Percentiles rank a stretch among this genome's conserved stretches.
Conservation (phyloP, 2,797 vertebrate species). For the Pempheris klunzingeri region DNA sequence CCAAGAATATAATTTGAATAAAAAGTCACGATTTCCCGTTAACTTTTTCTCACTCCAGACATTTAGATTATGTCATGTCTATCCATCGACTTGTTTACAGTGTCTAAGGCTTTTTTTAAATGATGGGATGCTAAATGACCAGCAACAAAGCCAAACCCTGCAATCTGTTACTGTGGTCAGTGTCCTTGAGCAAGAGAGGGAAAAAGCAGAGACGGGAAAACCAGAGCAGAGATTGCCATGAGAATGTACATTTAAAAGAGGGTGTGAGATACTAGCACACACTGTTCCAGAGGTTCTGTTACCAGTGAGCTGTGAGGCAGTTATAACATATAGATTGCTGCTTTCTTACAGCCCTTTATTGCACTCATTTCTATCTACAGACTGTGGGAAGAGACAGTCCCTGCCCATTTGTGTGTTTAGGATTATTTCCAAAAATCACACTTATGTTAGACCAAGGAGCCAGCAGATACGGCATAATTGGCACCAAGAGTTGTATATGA, state of each 20-base stretch:
- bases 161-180: constrained; percentile 81
- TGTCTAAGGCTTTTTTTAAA: constrained; percentile 71
- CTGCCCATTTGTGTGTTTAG: constrained; percentile 52
- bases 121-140: constrained; percentile 74
- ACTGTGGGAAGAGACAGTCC: constrained; percentile 54
- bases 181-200: constrained; percentile 51
- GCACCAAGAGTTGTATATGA: constrained; percentile 51
- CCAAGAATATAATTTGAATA: constrained; percentile 28
- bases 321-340: constrained; percentile 43
- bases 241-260: constrained; percentile 59
- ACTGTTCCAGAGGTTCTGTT: constrained; percentile 21
- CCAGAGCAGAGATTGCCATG: constrained; percentile 41
- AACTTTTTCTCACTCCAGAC: constrained; percentile 32
- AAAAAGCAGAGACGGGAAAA: constrained; percentile 45
- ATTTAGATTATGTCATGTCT: constrained; percentile 73
- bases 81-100: constrained; percentile 69
- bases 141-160: constrained; percentile 74
- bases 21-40: constrained; percentile 47
- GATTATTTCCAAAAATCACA: constrained; percentile 67
- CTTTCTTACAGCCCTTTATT: constrained; percentile 32
- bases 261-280: constrained; percentile 29
- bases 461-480: constrained; percentile 60
- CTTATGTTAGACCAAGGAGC: constrained; percentile 46
- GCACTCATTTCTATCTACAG: constrained; percentile 34
- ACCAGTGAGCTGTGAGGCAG: constrained; percentile 12